phyloP scores from a whole-genome alignment of 2,797 vertebrate genomes.

The Tolypeutes matacus region DNA sequence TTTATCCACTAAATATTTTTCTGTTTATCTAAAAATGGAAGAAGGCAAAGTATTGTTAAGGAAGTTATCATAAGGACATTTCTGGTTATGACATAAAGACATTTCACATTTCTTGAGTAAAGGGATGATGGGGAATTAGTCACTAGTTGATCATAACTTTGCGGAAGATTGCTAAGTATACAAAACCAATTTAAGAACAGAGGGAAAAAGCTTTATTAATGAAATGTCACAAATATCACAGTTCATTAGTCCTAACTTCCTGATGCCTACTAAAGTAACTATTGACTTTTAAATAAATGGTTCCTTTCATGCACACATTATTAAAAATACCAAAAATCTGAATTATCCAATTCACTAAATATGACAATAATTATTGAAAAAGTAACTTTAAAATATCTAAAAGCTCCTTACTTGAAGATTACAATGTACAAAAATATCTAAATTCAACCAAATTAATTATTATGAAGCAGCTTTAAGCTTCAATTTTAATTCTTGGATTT shows the following conservation, averaged over 20 bases:
- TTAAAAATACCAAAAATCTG: conserved; percentile 45
- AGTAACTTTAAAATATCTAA: conserved; percentile 58
- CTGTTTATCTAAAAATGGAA: neutral
- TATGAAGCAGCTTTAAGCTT: conserved; percentile 68
- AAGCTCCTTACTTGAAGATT: conserved; percentile 52
- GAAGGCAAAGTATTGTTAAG: neutral
- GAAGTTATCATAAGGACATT: neutral
- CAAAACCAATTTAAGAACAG: conserved; percentile 67
- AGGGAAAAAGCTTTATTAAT: conserved; percentile 68
- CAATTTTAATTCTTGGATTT: conserved; percentile 81
- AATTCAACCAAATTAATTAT: conserved; percentile 77
- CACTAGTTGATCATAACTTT: conserved; percentile 68
- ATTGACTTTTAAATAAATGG: conserved; percentile 45
- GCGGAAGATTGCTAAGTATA: conserved; percentile 68
- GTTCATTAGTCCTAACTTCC: conserved; percentile 75
- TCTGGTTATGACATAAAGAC: conserved; percentile 27
- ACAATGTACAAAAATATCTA: conserved; percentile 56
- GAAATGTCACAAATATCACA: conserved; percentile 79
- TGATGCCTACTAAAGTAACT: conserved; percentile 45
- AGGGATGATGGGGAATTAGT: conserved; percentile 53
- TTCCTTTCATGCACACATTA: conserved; percentile 21
- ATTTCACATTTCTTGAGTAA: conserved; percentile 60
- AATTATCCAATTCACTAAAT: conserved; percentile 47
- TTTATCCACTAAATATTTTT: neutral
- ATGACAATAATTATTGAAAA: conserved; percentile 1